Conservation (phyloP, 2,113 vertebrate genomes). For the Nesogale talazaci region DNA sequence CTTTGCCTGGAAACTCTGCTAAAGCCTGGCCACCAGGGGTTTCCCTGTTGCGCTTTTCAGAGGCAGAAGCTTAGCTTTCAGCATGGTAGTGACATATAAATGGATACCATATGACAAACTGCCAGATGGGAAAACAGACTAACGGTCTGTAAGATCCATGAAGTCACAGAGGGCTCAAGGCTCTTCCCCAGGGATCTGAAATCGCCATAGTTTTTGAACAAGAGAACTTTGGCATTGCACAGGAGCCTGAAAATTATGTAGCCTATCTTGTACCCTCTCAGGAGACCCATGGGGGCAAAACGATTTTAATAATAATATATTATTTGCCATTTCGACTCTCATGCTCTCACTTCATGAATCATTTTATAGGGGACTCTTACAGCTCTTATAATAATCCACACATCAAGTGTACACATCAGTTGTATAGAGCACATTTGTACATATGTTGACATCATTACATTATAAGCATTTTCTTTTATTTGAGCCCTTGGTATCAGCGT, state of each 20-base stretch:
- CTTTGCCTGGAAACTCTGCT: neutral
- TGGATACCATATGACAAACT: neutral
- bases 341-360: neutral
- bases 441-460: too few relatives aligned
- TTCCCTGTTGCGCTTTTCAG: neutral
- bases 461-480: too few relatives aligned
- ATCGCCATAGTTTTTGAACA: neutral
- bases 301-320: neutral
- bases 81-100: neutral
- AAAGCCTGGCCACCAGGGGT: neutral
- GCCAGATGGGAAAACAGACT: neutral
- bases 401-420: too few relatives aligned
- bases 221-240: neutral
- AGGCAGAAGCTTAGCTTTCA: neutral
- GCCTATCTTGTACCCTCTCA: neutral
- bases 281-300: neutral
- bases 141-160: neutral
- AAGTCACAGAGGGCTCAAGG: neutral
- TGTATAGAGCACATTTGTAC: too few relatives aligned
- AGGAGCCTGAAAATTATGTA: neutral
- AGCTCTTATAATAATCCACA: too few relatives aligned
- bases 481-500: too few relatives aligned
- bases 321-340: neutral
- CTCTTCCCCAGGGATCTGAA: neutral
- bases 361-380: too few relatives aligned